Evolutionary conservation across 2,797 vertebrate genomes (phyloP).

Genomic region (Xerus rutilus): DNA sequence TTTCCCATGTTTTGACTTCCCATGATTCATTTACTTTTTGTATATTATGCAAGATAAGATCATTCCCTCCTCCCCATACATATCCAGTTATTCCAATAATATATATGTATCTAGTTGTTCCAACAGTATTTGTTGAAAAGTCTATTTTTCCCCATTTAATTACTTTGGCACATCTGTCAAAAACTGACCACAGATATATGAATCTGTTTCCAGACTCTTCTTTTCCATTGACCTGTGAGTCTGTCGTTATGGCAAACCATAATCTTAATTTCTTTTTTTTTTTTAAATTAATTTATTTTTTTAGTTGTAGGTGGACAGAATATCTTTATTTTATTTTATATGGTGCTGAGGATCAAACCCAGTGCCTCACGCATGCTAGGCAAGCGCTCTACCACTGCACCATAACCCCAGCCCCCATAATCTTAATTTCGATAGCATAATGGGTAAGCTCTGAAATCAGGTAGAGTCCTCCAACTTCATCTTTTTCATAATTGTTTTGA

Average conservation of each 20-base stretch:
- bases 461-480: neutral
- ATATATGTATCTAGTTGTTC: neutral
- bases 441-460: conserved; percentile 43
- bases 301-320: too few species aligned
- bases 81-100: too few species aligned
- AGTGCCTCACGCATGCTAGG: too few species aligned
- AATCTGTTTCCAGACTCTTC: neutral
- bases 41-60: neutral
- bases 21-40: neutral
- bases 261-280: neutral
- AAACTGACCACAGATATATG: neutral
- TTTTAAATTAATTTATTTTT: too few species aligned
- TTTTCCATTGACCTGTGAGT: neutral
- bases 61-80: neutral
- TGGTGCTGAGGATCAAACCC: too few species aligned
- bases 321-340: too few species aligned
- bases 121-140: neutral
- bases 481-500: conserved; percentile 23
- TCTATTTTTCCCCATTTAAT: neutral
- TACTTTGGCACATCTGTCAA: neutral
- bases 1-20: neutral
- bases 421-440: neutral
- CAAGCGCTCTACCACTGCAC: too few species aligned
- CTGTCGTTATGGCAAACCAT: neutral
- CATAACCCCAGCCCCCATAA: neutral